Base-by-base conservation (phyloP, 2,797 vertebrate genomes). In the Crossoptilon crossoptilon region DNA sequence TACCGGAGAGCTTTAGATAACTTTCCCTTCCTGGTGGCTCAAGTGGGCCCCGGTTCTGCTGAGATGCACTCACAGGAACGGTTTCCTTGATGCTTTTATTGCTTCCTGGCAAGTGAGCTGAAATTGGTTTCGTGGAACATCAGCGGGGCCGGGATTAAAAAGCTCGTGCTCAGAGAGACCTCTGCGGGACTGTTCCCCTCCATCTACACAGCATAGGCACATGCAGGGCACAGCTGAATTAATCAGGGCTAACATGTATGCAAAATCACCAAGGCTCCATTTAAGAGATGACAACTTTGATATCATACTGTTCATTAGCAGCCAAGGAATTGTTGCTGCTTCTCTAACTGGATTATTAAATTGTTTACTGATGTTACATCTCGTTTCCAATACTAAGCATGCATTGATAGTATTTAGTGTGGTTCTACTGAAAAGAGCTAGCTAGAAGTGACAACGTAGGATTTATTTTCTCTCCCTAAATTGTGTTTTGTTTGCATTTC, bases 1-100 rank as follows among this genome's bases (percentile, higher is more conserved):
- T 87, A 94, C 87, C 84, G 91, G 95, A 95, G 87, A 67, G 87
- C 94, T 95, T 95, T 94, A 95, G 95, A 90, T 95, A 70, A 96
- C 90, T 95, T 95, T 95, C 71, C 89, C 63, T 95, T 88, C 75
- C 84, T 83, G 55, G 91, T 92, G 94, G 89, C 84, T 89, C 1
- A 0, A 77, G 72, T 5, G 3, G 91, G 84, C 84, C 78, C 82
- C 69, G 88, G 72, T 93, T 95, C 90, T 91, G 72, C 90, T 88
- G 43, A 85, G 91, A 94, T 80, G 49, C 83, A 80, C 94, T 91
- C 90, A 93, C 79, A 83, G 55, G 75, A 93, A 84, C 51, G 82
- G 87, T 74, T 88, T 93, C 95, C 62, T 69, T 48, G 88, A 94
- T 3, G 3, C 79, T 92, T 95, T 94, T 92, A 83, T 92, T 95